Conservation (phyloP, 35 echinoderm and acorn worm species). For the Acanthaster planci region DNA sequence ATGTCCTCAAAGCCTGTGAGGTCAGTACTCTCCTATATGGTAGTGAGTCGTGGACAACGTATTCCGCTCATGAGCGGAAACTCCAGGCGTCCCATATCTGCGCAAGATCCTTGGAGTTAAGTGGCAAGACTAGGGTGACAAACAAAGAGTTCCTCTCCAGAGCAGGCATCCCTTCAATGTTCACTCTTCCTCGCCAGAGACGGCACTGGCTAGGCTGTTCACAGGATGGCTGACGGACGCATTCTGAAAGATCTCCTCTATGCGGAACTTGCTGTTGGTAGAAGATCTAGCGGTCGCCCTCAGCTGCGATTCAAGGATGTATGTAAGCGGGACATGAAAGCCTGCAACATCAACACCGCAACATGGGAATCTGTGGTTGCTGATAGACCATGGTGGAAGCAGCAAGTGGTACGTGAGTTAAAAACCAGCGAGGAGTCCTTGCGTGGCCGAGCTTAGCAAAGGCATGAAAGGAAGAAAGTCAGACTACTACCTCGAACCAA, state of each 20-base stretch:
- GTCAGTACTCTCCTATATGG: constrained; percentile 40
- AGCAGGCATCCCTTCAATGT: background rate
- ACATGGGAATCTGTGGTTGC: too few relatives aligned
- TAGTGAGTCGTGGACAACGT: constrained; percentile 23
- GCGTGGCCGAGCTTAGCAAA: too few relatives aligned
- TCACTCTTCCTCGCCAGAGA: background rate
- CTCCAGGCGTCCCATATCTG: background rate
- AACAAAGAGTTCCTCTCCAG: background rate
- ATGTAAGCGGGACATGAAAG: too few relatives aligned
- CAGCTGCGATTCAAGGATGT: too few relatives aligned
- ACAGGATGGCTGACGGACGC: constrained; percentile 20
- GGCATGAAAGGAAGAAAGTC: too few relatives aligned
- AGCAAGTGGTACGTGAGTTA: too few relatives aligned
- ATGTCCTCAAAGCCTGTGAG: background rate
- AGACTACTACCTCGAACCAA: too few relatives aligned
- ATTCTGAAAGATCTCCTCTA: constrained; percentile 27
- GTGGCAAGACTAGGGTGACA: background rate
- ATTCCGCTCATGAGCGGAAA: background rate
- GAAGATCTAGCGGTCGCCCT: too few relatives aligned
- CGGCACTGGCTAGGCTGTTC: constrained; percentile 38
- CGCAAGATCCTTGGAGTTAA: background rate
- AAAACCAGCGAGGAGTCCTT: too few relatives aligned
- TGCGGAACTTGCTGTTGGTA: background rate
- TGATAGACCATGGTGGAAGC: too few relatives aligned
- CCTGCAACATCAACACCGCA: too few relatives aligned